Percentiles rank a stretch among this genome's conserved stretches.
These are phyloP conservation scores for Tridacna gigas DNA, from an alignment of 2,888 invertebrate species.

Conservation along the genomic window DNA sequence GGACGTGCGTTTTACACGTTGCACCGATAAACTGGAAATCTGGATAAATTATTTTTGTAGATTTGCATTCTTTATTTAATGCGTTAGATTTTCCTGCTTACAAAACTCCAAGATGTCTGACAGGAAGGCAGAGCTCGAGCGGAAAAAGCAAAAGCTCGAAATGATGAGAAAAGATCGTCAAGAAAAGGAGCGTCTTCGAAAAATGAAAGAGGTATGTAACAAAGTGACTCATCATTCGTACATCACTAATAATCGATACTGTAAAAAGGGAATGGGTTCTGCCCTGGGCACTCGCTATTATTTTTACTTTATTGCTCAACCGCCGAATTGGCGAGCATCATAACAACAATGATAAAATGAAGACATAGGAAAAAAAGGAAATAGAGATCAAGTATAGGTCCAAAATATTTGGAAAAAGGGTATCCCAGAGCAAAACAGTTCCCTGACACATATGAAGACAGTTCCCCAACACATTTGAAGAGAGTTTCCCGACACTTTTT, in stretches of 20 bases:
- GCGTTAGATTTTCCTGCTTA: not conserved
- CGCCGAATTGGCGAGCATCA: too few relatives aligned
- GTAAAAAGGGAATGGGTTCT: too few relatives aligned
- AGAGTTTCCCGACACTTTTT: not conserved
- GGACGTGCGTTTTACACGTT: not conserved
- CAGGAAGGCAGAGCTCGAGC: constrained; percentile 84
- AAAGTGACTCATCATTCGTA: not conserved
- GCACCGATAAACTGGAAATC: constrained; percentile 9
- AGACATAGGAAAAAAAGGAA: too few relatives aligned
- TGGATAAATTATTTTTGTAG: constrained; percentile 26
- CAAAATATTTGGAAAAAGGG: too few relatives aligned
- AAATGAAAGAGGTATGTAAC: constrained; percentile 64
- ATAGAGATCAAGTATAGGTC: too few relatives aligned
- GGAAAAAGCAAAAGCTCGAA: constrained; percentile 84
- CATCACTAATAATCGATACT: too few relatives aligned
- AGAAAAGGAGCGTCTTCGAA: constrained; percentile 80
- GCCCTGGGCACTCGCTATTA: too few relatives aligned
- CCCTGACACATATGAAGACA: too few relatives aligned
- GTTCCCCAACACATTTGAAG: not conserved
- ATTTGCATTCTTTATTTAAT: not conserved
- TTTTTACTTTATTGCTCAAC: too few relatives aligned
- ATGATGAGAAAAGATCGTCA: constrained; percentile 83
- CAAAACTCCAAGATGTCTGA: constrained; percentile 72
- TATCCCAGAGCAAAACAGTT: too few relatives aligned
- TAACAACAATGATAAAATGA: too few relatives aligned